Evolutionary conservation across 35 echinoderm and acorn worm species (phyloP), one percentile per base, ranked within the genome.

Genomic region (Apostichopus californicus): DNA sequence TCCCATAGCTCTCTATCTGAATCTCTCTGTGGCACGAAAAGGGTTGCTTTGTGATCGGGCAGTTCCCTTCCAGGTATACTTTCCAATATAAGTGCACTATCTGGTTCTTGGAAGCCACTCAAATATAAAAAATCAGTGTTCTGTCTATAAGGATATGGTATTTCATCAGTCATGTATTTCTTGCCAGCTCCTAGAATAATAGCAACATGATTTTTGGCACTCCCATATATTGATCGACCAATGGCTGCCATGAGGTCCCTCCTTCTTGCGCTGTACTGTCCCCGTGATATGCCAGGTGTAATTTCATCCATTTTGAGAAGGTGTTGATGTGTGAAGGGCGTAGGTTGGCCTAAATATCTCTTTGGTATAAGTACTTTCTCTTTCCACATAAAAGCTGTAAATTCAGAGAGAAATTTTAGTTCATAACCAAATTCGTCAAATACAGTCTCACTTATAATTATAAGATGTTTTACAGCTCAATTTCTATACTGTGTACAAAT

Each of bases 121-220:
- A 99, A 86, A 78, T 99, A 99, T 57, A 99, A 84, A 57, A 99
- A 99, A 68, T 96, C 91, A 21, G 93, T 99, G 24, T 93, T 99
- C 87, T 99, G 97, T 54, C 97, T 86, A 26, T 96, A 96, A 14
- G 97, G 97, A 57, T 99, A 99, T 15, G 97, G 97, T 46, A 99
- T 96, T 28, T 95, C 97, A 92, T 99, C 95, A 1, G 97, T 95
- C 97, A 99, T 99, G 55, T 90, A 99, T 57, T 94, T 99, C 81
- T 92, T 99, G 46, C 86, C 77, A 81, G 91, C 78, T 21, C 93
- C 84, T 8, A 94, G 78, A 22, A 99, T 93, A 8, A 99, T 90
- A 25, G 93, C 97, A 56, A 93, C 92, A 90, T 99, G 97, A 24
- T 99, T 57, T 46, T 91, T 92, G 13, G 70, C 75, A 28, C 72